Base-by-base conservation (phyloP, 2,888 invertebrate species). In the Hecatera dysodea region DNA sequence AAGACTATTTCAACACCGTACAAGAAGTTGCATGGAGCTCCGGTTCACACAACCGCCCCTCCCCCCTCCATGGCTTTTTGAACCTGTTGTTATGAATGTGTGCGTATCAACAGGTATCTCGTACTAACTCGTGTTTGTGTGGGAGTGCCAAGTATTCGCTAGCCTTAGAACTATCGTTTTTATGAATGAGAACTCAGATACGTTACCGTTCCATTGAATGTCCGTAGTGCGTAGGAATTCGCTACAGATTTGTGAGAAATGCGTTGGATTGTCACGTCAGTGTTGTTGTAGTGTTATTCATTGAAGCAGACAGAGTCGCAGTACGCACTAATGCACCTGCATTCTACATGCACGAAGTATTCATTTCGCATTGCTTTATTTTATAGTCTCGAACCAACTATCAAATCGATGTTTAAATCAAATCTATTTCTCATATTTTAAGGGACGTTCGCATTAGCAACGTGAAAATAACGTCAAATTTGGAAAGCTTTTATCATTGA, bases 31-130 rank as follows among this genome's bases (percentile, higher is more conserved):
- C 85, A 83, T 77, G 80, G 69, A 81, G 80, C 87, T 89, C 87
- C 85, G 88, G 91, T 92, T 92, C 93, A 92, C 93, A 92, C 92
- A 91, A 86, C 86, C 86, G 87, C 89, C 90, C 88, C 83, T 87
- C 81, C 86, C 87, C 89, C 90, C 88, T 82, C 87, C 81, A 82
- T 63, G 71, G 72, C 86, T 88, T 87, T 90, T 88, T 86, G 85
- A 92, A 92, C 92, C 92, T 92, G 93, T 92, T 90, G 85, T 67
- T 73, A 75, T 62, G 73, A 76, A 65, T 82, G 85, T 78, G 81
- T 87, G 82, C 71, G 83, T 78, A 50, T 75, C 83, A 82, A 81
- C 88, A 88, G 85, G 85, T 87, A 81, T 72, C 66, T 67, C 60
- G 53, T 64, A 72, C 56, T 22, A 22, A 61, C n/a, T n/a, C 81